These are phyloP conservation scores for Trogon surrucura DNA, from an alignment of 2,113 vertebrate genomes.

Conservation along the genomic window DNA sequence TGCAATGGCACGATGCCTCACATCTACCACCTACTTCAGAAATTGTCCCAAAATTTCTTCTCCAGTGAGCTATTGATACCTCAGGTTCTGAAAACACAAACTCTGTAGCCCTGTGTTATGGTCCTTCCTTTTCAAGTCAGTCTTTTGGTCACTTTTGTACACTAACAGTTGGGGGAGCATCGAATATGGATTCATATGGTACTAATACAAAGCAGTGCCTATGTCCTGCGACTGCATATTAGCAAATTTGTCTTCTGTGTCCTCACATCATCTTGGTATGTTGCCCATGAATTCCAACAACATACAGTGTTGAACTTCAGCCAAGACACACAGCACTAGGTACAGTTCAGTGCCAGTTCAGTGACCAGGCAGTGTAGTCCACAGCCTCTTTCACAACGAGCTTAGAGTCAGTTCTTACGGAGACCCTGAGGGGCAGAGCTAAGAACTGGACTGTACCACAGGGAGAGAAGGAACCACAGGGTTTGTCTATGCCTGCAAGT, in stretches of 20 bases:
- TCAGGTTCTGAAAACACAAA: not conserved
- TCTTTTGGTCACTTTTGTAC: not conserved
- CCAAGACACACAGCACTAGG: not conserved
- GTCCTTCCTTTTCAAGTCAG: not conserved
- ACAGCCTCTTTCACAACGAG: not conserved
- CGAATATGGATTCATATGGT: not conserved
- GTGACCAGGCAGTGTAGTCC: not conserved
- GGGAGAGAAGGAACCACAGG: not conserved
- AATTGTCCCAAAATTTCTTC: not conserved
- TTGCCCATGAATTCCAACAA: not conserved
- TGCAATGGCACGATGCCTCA: not conserved
- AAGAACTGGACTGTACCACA: not conserved
- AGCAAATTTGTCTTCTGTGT: not conserved
- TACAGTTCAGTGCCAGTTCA: not conserved
- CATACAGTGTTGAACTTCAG: not conserved
- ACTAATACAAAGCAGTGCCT: not conserved
- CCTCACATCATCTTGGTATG: not conserved
- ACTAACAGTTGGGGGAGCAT: not conserved
- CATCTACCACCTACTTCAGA: slow-evolving; percentile 28
- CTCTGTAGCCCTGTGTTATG: not conserved
- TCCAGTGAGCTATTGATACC: not conserved
- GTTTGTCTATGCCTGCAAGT: not conserved
- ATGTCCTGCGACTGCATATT: not conserved
- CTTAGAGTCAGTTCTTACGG: not conserved
- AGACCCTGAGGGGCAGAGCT: not conserved